These are phyloP conservation scores for Podarcis raffonei DNA, from an alignment of 2,113 vertebrate genomes.

Conservation along the genomic window DNA sequence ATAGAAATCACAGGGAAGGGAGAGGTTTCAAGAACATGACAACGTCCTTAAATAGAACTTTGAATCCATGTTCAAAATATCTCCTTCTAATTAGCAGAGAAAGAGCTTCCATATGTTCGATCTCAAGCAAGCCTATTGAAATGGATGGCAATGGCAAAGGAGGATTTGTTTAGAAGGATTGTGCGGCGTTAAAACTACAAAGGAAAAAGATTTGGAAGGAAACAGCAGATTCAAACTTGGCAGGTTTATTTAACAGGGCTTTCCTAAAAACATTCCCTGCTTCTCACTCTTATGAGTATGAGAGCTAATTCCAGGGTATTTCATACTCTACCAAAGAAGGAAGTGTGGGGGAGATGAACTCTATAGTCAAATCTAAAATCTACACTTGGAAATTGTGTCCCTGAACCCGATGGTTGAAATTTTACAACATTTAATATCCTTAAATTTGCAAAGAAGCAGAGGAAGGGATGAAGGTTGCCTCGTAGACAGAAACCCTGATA, in stretches of 20 bases:
- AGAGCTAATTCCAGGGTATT: not conserved
- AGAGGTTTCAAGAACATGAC: not conserved
- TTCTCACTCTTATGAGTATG: not conserved
- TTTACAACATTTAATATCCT: too few species aligned
- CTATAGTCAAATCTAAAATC: too few species aligned
- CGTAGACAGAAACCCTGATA: too few species aligned
- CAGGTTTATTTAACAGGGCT: not conserved
- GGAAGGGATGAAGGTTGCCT: not conserved
- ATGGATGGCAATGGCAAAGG: not conserved
- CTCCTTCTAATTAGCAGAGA: constrained; percentile 4
- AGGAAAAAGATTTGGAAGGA: constrained; percentile 11
- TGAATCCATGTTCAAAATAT: not conserved
- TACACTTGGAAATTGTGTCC: too few species aligned
- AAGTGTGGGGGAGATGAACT: not conserved
- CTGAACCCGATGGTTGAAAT: too few species aligned
- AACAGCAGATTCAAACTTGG: not conserved
- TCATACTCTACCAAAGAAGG: not conserved
- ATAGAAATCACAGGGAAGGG: fast-evolving
- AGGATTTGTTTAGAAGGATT: constrained; percentile 31
- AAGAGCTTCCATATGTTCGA: constrained; percentile 43
- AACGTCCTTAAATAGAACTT: constrained; percentile 1
- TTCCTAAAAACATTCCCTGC: not conserved
- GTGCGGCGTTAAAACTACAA: constrained; percentile 14
- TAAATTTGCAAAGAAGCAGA: not conserved
- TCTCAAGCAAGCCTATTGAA: constrained; percentile 35